Percentiles rank a stretch among this genome's conserved stretches.
These are phyloP conservation scores for Lumbricus terrestris DNA, from an alignment of 2,888 invertebrate species.

Conservation along the genomic window DNA sequence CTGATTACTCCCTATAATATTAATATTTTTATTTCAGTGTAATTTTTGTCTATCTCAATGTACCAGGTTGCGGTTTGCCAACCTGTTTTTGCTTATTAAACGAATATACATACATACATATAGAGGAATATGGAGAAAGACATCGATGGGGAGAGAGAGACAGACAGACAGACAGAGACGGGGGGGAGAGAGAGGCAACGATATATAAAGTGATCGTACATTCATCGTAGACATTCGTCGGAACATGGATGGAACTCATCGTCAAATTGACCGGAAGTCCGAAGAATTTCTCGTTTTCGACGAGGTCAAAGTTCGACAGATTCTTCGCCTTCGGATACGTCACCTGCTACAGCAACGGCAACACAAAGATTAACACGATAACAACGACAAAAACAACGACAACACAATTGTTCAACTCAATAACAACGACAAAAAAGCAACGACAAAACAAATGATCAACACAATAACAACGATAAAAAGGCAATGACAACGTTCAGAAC, in stretches of 20 bases:
- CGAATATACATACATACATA: not conserved
- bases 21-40: too few relatives aligned
- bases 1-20: too few relatives aligned
- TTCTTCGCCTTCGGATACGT: conserved; percentile 81
- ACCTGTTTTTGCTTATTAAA: too few relatives aligned
- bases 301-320: conserved; percentile 60
- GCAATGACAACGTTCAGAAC: too few relatives aligned
- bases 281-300: conserved; percentile 73
- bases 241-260: conserved; percentile 80
- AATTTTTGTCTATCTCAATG: too few relatives aligned
- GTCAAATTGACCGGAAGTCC: conserved; percentile 70
- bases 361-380: not conserved
- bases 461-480: too few relatives aligned
- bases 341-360: conserved; percentile 35
- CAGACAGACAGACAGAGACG: not conserved
- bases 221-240: conserved; percentile 86
- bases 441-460: too few relatives aligned
- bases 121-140: not conserved
- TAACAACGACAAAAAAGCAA: too few relatives aligned
- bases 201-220: conserved; percentile 58
- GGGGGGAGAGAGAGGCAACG: not conserved
- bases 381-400: not conserved
- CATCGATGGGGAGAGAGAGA: not conserved
- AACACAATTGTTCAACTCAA: too few relatives aligned
- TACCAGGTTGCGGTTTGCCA: too few relatives aligned